phyloP scores from a whole-genome alignment of 2,888 invertebrate species.

The Cephus sareptanus region DNA sequence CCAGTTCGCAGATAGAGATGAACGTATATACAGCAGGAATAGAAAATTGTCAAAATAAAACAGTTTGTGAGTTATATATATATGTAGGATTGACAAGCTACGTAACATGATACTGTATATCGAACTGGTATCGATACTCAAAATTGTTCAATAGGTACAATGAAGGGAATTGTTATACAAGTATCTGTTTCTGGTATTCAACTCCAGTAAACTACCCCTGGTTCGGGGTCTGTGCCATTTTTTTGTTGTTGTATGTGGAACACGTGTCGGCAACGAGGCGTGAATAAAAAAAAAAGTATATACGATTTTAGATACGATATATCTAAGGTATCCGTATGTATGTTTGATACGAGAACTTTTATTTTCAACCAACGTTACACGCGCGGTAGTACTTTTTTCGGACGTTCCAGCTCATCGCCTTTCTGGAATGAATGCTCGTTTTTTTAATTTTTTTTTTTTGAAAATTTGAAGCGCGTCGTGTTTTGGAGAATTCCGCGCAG shows the following conservation, averaged over 20 bases:
- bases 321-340: not conserved
- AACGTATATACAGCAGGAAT: not conserved
- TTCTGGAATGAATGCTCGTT: not conserved
- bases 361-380: not conserved
- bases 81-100: not conserved
- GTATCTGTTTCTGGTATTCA: not conserved
- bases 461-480: not conserved
- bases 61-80: not conserved
- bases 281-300: slow-evolving; percentile 9
- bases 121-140: slow-evolving; percentile 17
- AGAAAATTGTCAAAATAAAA: not conserved
- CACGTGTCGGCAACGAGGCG: not conserved
- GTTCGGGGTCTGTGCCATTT: not conserved
- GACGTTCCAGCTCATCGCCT: not conserved
- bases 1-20: not conserved
- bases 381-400: not conserved
- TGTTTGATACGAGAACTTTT: not conserved
- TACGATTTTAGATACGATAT: slow-evolving; percentile 14
- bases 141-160: slow-evolving; percentile 27
- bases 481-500: not conserved
- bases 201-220: not conserved
- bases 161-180: slow-evolving; percentile 25
- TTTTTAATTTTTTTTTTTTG: not conserved
- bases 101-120: not conserved
- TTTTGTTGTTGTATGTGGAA: not conserved